These are phyloP conservation scores for Cecidostiba fungosa DNA, from an alignment of 2,888 invertebrate species.

Conservation along the genomic window DNA sequence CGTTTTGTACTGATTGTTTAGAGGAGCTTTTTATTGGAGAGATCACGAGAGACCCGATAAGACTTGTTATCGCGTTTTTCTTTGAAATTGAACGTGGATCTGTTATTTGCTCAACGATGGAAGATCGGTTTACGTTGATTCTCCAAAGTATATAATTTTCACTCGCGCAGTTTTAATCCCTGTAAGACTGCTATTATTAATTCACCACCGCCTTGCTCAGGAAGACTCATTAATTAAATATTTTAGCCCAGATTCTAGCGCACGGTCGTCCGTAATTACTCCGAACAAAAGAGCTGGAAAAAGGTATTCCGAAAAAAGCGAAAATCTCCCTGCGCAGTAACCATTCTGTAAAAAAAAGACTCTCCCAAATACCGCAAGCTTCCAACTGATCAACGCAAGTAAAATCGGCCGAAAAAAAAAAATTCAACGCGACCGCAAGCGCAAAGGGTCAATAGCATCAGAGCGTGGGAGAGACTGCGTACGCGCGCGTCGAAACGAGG, in stretches of 20 bases:
- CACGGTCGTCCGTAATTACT: neutral
- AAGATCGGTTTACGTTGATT: too few species aligned
- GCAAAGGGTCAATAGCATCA: slow-evolving; percentile 8
- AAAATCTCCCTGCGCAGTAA: too few species aligned
- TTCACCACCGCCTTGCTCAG: neutral
- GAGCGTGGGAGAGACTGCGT: neutral
- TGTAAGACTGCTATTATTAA: neutral
- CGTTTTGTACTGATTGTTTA: slow-evolving; percentile 1
- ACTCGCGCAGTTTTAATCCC: too few species aligned
- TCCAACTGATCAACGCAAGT: neutral
- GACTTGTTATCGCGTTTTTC: neutral
- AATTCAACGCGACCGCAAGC: neutral
- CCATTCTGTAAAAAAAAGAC: neutral
- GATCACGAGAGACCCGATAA: neutral
- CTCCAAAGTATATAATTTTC: too few species aligned
- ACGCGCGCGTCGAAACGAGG: neutral
- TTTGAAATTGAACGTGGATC: too few species aligned
- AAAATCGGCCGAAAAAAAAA: neutral
- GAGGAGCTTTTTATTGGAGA: neutral
- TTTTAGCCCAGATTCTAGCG: neutral
- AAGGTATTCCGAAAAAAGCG: too few species aligned
- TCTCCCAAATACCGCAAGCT: neutral
- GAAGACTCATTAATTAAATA: neutral
- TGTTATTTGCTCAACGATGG: too few species aligned
- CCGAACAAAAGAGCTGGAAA: neutral